Evolutionary conservation across 2,797 vertebrate species (phyloP).

Genomic region (Takifugu ocellatus): DNA sequence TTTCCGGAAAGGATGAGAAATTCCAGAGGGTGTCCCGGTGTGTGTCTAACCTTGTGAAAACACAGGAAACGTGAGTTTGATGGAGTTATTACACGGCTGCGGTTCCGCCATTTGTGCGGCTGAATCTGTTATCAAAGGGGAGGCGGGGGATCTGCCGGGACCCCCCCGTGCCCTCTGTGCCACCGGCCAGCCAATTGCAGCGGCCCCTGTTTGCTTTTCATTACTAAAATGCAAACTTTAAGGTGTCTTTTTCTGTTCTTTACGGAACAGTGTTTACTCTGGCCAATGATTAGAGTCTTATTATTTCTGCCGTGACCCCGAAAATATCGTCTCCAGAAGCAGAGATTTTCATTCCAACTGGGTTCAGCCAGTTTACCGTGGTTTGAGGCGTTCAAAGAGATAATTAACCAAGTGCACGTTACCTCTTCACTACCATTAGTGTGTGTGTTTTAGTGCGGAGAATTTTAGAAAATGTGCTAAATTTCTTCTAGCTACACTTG

Average conservation of each 20-base stretch:
- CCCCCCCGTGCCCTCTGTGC: slow-evolving; percentile 66
- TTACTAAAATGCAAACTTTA: slow-evolving; percentile 79
- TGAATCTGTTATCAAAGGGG: slow-evolving; percentile 67
- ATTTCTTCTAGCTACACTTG: too few relatives aligned
- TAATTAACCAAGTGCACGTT: slow-evolving; percentile 48
- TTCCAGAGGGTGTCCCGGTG: slow-evolving; percentile 73
- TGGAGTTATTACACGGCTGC: slow-evolving; percentile 76
- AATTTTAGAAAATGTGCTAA: too few relatives aligned
- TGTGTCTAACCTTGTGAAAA: slow-evolving; percentile 78
- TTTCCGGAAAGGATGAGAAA: slow-evolving; percentile 63
- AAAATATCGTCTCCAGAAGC: slow-evolving; percentile 54
- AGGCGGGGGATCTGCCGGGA: slow-evolving; percentile 57
- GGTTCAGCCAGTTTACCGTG: slow-evolving; percentile 48
- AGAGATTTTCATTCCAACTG: slow-evolving; percentile 39
- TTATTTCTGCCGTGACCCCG: slow-evolving; percentile 58
- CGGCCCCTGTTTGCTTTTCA: slow-evolving; percentile 78
- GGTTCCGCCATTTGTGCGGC: slow-evolving; percentile 63
- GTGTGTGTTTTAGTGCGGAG: too few relatives aligned
- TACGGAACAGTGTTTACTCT: slow-evolving; percentile 63
- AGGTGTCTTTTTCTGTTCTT: slow-evolving; percentile 61
- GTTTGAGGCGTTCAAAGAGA: slow-evolving; percentile 46
- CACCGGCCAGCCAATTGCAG: slow-evolving; percentile 70
- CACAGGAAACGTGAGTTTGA: slow-evolving; percentile 77
- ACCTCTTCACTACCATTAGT: slow-evolving; percentile 1
- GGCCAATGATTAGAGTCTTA: slow-evolving; percentile 60